phyloP scores from a whole-genome alignment of 2,797 vertebrate genomes.

The Pseudotriccus pelzelni region DNA sequence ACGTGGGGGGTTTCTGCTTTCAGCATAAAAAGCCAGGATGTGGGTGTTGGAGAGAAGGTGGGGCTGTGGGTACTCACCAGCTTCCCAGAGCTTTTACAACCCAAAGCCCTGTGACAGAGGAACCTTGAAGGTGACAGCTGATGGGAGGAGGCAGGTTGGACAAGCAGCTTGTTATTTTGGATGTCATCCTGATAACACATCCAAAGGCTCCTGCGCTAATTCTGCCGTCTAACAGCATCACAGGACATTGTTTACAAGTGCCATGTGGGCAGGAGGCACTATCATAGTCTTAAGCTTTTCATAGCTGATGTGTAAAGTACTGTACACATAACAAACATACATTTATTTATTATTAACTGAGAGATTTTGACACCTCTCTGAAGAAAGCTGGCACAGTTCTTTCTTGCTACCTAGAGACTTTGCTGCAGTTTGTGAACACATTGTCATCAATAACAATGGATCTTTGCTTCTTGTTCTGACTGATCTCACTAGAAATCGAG shows the following conservation, averaged over 20 bases:
- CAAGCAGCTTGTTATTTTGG: conserved; percentile 10
- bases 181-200: conserved; percentile 19
- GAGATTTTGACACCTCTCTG: background rate
- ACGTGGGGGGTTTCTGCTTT: background rate
- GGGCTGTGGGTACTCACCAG: background rate
- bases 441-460: background rate
- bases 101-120: background rate
- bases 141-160: background rate
- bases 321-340: background rate
- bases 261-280: conserved; percentile 6
- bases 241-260: background rate
- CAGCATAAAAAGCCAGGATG: background rate
- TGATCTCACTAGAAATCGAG: background rate
- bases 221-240: conserved; percentile 14
- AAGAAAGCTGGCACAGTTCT: background rate
- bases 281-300: background rate
- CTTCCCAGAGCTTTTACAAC: background rate
- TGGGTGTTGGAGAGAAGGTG: background rate
- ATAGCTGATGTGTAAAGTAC: background rate
- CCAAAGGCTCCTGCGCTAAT: background rate
- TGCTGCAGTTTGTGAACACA: background rate
- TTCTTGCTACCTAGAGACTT: background rate
- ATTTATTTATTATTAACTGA: background rate
- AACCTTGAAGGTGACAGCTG: background rate
- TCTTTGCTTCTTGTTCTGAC: background rate